These are phyloP conservation scores for Xenopus tropicalis DNA, from an alignment of 2,113 vertebrate species.

Conservation along the genomic window UCB_Xtro_10.0 CM004444.2:63679001-63679500, in stretches of 20 bases:
- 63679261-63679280: too few species aligned
- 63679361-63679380: neutral
- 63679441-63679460: neutral
- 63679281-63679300: too few species aligned
- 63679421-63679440: neutral
- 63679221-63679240: slow-evolving; percentile 60
- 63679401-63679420: neutral
- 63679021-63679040: too few species aligned
- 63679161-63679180: slow-evolving; percentile 80
- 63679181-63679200: slow-evolving; percentile 75
- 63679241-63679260: neutral
- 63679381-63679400: neutral
- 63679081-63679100: too few species aligned
- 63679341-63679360: neutral
- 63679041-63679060: too few species aligned
- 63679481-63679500: neutral
- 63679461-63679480: neutral
- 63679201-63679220: slow-evolving; percentile 75
- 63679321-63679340: too few species aligned
- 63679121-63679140: too few species aligned
- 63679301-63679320: too few species aligned
- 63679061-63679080: too few species aligned
- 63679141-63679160: slow-evolving; percentile 84
- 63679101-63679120: too few species aligned
- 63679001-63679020: too few species aligned